Percentiles rank a stretch among this genome's conserved stretches.
These are phyloP conservation scores for Petaurus breviceps DNA, from an alignment of 2,113 vertebrate species.

Conservation along the genomic window DNA sequence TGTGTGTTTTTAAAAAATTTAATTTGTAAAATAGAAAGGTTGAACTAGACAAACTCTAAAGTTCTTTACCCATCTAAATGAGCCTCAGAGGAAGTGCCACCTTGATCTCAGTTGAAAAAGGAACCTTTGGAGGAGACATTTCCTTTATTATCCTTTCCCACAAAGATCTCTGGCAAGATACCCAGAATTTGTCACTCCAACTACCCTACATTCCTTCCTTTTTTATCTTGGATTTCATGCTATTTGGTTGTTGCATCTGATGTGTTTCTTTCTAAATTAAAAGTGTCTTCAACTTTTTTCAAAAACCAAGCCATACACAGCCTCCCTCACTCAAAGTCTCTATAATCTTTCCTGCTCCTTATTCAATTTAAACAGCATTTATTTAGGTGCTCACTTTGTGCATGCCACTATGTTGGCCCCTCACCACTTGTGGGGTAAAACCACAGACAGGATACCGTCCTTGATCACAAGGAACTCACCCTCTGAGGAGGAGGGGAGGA, in stretches of 20 bases:
- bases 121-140: background rate
- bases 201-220: background rate
- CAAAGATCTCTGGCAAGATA: background rate
- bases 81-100: background rate
- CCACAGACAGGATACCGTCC: background rate
- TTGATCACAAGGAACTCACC: background rate
- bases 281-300: background rate
- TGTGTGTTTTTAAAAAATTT: background rate
- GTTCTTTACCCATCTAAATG: background rate
- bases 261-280: background rate
- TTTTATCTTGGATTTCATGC: background rate
- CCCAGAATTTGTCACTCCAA: background rate
- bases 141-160: background rate
- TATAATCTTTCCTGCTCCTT: background rate
- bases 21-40: background rate
- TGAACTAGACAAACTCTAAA: background rate
- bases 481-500: background rate
- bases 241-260: background rate
- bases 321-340: background rate
- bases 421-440: background rate
- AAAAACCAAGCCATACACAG: background rate
- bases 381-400: background rate
- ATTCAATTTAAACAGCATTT: background rate
- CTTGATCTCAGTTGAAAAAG: background rate
- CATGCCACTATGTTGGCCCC: background rate